Evolutionary conservation across 1,140 invertebrate genomes (phyloP), one percentile per base, ranked within the genome.

Genomic region (Aphelenchoides besseyi): DNA sequence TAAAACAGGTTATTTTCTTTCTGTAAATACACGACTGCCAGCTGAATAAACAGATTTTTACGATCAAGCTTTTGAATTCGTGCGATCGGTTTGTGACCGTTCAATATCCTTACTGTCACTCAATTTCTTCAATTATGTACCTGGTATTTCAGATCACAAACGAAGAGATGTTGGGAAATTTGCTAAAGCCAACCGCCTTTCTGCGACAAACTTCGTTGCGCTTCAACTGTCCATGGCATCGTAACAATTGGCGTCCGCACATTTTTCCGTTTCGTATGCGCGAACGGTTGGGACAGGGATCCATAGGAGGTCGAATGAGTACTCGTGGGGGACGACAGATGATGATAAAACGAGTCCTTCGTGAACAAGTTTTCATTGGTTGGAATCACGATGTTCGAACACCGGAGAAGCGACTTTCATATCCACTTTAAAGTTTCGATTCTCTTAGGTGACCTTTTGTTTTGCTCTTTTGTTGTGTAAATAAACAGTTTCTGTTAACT

Each of bases 201-300:
- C 18, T 59, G 26, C 55, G 55, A 8, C 55, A 59, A 33, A 59
- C 36, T n/a, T 36, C 75, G 16, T 72, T 80, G 35, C 79, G 79
- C 28, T 70, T 63, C 68, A 80, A 80, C 53, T 82, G 80, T 59
- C 79, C 79, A 9, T 80, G 79, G 79, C 75, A 80, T 63, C 33
- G 79, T 59, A 82, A 70, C 72, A 80, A 75, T 59, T 80, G 74
- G 62, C 41, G 74, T 30, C 79, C 79, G 18, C 64, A 67, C 68
- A 74, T 69, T 48, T 80, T 82, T 53, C 79, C 79, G 2, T 80
- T 82, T 67, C 63, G 78, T 26, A 53, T 80, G 74, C 32, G 78
- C 23, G 64, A 76, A 73, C n/a, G 23, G 52, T 9, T 30, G 29
- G 2, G 33, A 16, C 18, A 74, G 70, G n/a, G 70, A 9, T 28